Base-by-base conservation (phyloP, 2,113 vertebrate species). In the Panthera tigris region DNA sequence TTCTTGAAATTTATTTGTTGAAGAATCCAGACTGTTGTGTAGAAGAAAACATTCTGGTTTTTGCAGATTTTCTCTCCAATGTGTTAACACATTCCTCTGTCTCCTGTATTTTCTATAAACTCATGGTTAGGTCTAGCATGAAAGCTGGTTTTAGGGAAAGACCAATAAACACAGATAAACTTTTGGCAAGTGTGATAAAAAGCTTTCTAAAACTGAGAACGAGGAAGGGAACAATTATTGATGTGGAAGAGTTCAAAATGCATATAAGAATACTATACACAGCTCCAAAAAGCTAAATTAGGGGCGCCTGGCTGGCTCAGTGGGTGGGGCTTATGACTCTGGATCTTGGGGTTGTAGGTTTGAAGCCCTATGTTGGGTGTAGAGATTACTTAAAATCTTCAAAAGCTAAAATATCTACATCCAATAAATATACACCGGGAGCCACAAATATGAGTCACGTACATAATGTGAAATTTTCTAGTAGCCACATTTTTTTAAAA, bases 111-210 rank as follows among this genome's bases (percentile, higher is more conserved):
- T 79, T 79, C 61, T 87, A 45, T 68, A 55, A 94, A 55, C 19
- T 74, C 23, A 2, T 74, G 50, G 68, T 84, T 74, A 65, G 48
- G 41, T 57, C 12, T 29, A 85, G 71, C 78, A 15, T 7, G 18
- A 89, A 88, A 36, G 36, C 45, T 55, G 23, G 21, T 55, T 96
- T 96, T 88, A 74, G 66, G 55, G 57, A 96, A 92, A 94, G 55
- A 45, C 33, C 29, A 52, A 66, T 82, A 74, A 55, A 63, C 65
- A 73, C 79, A 81, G 29, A 71, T 81, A 55, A 79, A 78, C 31
- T 93, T 92, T 78, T 45, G 73, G 19, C 29, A 79, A 87, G 36
- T 57, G 45, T 21, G 73, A 87, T 74, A 55, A 55, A 23, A 36
- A 79, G 69, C 45, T 57, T 79, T 79, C 41, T 13, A 79, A 87